phyloP scores from a whole-genome alignment of 2,113 vertebrate genomes.

The Taxidea taxus region DNA sequence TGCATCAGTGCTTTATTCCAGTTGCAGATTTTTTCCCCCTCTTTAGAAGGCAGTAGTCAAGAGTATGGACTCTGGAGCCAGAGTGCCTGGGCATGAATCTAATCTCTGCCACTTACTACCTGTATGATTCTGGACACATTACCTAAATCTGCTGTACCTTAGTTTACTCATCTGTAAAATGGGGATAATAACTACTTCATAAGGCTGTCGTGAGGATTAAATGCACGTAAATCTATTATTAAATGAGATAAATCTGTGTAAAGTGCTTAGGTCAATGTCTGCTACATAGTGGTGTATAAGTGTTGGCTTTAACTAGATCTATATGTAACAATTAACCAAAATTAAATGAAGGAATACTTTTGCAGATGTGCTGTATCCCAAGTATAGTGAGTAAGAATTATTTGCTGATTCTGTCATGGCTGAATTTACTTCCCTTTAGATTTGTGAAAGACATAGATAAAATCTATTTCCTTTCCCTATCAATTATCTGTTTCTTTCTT shows the following conservation, averaged over 20 bases:
- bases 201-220: neutral
- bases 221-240: neutral
- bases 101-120: neutral
- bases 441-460: slow-evolving; percentile 10
- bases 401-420: neutral
- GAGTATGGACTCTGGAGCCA: neutral
- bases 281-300: neutral
- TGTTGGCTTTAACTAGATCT: neutral
- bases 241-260: neutral
- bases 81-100: neutral
- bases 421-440: neutral
- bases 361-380: neutral
- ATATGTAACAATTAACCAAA: neutral
- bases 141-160: neutral
- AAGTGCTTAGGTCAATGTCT: neutral
- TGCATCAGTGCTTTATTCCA: slow-evolving; percentile 1
- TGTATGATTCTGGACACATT: slow-evolving; percentile 13
- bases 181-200: neutral
- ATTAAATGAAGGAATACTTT: neutral
- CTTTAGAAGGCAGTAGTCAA: neutral
- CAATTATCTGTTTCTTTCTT: neutral
- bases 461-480: neutral
- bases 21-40: neutral
- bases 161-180: slow-evolving; percentile 24
- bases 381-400: slow-evolving; percentile 11